Evolutionary conservation across 64 coral and sea anemone genomes (phyloP).

Genomic region (Astreopora myriophthalma): DNA sequence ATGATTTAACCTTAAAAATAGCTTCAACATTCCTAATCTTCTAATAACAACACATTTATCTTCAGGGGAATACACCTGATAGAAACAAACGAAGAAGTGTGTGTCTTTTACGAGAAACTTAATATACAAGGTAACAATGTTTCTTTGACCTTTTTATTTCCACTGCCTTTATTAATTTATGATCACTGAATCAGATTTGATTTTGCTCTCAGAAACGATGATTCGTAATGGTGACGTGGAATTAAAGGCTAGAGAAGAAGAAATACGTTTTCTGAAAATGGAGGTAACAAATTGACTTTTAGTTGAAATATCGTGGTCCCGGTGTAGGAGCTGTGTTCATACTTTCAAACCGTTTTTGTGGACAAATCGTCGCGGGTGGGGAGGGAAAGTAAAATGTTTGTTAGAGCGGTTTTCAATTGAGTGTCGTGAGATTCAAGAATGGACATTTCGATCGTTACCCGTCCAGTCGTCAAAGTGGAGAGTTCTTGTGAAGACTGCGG

Average conservation of each 20-base stretch:
- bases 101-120: constrained; percentile 97
- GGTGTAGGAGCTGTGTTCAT: too few relatives aligned
- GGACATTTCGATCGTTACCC: too few relatives aligned
- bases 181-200: background rate
- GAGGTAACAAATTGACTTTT: constrained; percentile 58
- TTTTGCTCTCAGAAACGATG: constrained; percentile 74
- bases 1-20: too few relatives aligned
- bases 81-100: constrained; percentile 99
- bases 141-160: background rate
- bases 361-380: too few relatives aligned
- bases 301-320: background rate
- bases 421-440: too few relatives aligned
- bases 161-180: background rate
- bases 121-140: constrained; percentile 94
- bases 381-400: too few relatives aligned
- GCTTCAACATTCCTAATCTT: too few relatives aligned
- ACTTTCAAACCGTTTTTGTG: too few relatives aligned
- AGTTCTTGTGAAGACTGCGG: too few relatives aligned
- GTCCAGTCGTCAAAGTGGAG: too few relatives aligned
- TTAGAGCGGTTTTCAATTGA: too few relatives aligned
- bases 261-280: constrained; percentile 96
- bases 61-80: constrained; percentile 95
- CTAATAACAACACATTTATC: constrained; percentile 5
- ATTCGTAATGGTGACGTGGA: constrained; percentile 98
- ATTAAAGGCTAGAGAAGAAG: constrained; percentile 86